Base-by-base conservation (phyloP, 2,888 invertebrate genomes). In the Drosophila multiciliata region DNA sequence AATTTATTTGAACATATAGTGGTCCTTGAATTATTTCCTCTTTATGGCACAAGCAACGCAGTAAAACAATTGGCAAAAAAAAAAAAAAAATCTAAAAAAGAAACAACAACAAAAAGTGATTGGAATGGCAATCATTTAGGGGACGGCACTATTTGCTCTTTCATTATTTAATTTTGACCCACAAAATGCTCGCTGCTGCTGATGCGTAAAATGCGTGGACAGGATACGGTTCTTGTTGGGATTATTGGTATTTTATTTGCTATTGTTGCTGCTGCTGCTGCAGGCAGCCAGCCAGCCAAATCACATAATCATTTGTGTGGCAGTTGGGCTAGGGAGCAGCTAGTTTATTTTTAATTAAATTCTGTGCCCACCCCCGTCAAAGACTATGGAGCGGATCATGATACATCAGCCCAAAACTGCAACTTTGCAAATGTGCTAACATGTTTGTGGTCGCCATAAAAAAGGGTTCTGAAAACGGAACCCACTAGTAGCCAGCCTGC, bases 281-380 rank as follows among this genome's bases (percentile, higher is more conserved):
- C n/a, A 2, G 15, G n/a, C 70, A 60, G 52, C 49, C 54, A 64
- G 48, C 54, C 38, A 57, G 48, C 20, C 67, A 59, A 61, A 75
- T 83, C 79, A 55, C 64, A 77, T 78, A 83, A 87, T 85, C 81
- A 79, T 69, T 65, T 60, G 65, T 58, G 52, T 38, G 36, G 67
- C 45, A 52, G 33, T 53, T 35, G 69, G 38, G 26, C 33, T 1
- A 40, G 29, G n/a, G n/a, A 48, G 60, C 38, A 62, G 70, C 40
- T 78, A 73, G 65, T 86, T 83, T 82, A 83, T 85, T 88, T 86
- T 86, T 86, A 86, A 86, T 86, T 86, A 86, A 86, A 86, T 75
- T 73, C 60, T 70, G 62, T 66, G 73, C 66, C 57, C 53, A 52
- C 23, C 23, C 64, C 65, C 59, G 64, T 61, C 66, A 36, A 62